phyloP scores from a whole-genome alignment of 2,888 invertebrate genomes.

The Spodoptera exigua region DNA sequence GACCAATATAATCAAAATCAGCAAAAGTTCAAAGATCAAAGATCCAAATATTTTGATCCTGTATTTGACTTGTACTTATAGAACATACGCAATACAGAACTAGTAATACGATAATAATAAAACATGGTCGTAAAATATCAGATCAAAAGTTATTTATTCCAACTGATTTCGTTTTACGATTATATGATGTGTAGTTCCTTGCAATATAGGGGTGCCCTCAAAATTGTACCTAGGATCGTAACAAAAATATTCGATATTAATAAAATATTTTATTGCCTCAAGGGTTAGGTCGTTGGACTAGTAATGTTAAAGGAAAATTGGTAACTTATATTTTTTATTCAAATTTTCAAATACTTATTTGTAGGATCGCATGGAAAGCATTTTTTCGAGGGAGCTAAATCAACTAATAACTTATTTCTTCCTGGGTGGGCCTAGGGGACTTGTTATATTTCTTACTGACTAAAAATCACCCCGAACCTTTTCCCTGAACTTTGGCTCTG shows the following conservation, averaged over 20 bases:
- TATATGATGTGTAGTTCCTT: conserved; percentile 51
- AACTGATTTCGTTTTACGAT: conserved; percentile 55
- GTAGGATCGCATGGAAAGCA: too few species aligned
- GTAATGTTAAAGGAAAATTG: too few species aligned
- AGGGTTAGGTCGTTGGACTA: not conserved
- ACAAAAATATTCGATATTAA: conserved; percentile 30
- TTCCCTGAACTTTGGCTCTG: too few species aligned
- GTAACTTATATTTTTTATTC: conserved; percentile 16
- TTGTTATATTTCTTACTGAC: too few species aligned
- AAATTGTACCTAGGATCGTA: conserved; percentile 22
- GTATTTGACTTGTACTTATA: not conserved
- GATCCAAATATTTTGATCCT: conserved; percentile 3
- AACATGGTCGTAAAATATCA: conserved; percentile 50
- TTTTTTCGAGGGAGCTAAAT: too few species aligned
- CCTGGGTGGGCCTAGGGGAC: too few species aligned
- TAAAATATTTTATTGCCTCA: conserved; percentile 13
- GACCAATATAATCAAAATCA: conserved; percentile 2
- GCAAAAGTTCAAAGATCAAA: not conserved
- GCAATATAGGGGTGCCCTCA: conserved; percentile 29
- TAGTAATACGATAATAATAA: conserved; percentile 36
- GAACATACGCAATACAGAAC: conserved; percentile 22
- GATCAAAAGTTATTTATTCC: conserved; percentile 54
- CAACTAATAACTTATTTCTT: too few species aligned
- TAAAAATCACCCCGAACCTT: too few species aligned
- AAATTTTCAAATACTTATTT: too few species aligned